Percentiles rank a stretch among this genome's conserved stretches.
phyloP scores from a whole-genome alignment of 2,888 invertebrate species.

The Troides oblongomaculatus region DNA sequence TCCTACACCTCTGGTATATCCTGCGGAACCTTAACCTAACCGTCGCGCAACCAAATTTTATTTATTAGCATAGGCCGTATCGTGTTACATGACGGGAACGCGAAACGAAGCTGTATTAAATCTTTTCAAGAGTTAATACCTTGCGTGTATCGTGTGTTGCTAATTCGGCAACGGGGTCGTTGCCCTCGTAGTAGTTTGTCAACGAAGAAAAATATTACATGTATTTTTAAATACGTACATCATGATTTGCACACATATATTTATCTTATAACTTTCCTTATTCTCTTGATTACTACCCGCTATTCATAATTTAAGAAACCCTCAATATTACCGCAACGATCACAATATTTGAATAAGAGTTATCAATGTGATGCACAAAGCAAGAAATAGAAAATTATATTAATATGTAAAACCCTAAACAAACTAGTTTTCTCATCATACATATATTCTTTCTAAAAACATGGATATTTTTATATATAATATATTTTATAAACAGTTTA shows the following conservation, averaged over 20 bases:
- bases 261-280: too few relatives aligned
- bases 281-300: too few relatives aligned
- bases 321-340: too few relatives aligned
- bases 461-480: too few relatives aligned
- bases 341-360: too few relatives aligned
- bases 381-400: too few relatives aligned
- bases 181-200: conserved; percentile 26
- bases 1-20: neutral
- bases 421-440: too few relatives aligned
- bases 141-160: conserved; percentile 25
- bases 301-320: too few relatives aligned
- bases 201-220: conserved; percentile 7
- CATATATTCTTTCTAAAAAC: too few relatives aligned
- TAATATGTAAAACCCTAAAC: too few relatives aligned
- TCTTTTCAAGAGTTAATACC: conserved; percentile 32
- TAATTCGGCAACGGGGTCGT: conserved; percentile 23
- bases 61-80: conserved; percentile 30
- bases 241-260: neutral
- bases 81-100: conserved; percentile 36
- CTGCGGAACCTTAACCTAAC: conserved; percentile 19
- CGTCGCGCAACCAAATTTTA: conserved; percentile 20
- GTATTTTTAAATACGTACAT: conserved; percentile 1
- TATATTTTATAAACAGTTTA: too few relatives aligned
- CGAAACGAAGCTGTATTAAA: conserved; percentile 36
- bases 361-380: too few relatives aligned